Base-by-base conservation (phyloP, 2,113 vertebrate species). In the Motacilla alba region DNA sequence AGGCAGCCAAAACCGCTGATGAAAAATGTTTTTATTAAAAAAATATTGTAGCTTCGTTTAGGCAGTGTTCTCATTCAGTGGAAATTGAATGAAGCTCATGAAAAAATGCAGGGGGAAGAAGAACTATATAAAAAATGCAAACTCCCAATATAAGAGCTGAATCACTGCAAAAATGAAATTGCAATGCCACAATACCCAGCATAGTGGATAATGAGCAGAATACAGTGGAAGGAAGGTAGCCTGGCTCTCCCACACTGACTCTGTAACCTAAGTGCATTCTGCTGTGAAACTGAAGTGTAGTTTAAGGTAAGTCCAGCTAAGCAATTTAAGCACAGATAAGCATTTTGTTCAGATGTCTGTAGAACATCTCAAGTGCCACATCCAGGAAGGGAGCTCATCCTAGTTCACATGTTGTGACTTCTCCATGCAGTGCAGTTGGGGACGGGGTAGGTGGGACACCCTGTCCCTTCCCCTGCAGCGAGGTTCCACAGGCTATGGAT, bases 401-500 rank as follows among this genome's bases (percentile, higher is more conserved):
- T 6, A 12, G 16, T 30, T 47, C 37, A 15, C 10, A 2, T 0
- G 4, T 9, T 69, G 55, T 13, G 26, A 39, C 21, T 11, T 26
- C 21, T 70, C 2, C 1, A 6, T 23, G 20, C 33, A 0, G 0
- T 8, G 44, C 43, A 30, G n/a, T 1, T 72, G n/a, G 53, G 52
- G 27, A 13, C 4, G 2, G 60, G n/a, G 46, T 13, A 10, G 39
- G 15, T 80, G 55, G 43, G 37, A 78, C 5, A 2, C 0, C 0
- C 14, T 31, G 21, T 66, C 27, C 47, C 58, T 75, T 52, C 21
- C 21, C 9, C 21, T 21, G 41, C 58, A 50, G 20, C 0, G 1
- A 47, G 39, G 13, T 11, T 30, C 18, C 1, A 0, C 11, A 15
- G 16, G 0, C 0, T 0, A 1, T 19, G 47, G 37, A 20, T 33